A percentile compares a stretch with the other conserved stretches of the same genome.
Conservation (phyloP, 2,797 vertebrate genomes). For the Anomalospiza imberbis region DNA sequence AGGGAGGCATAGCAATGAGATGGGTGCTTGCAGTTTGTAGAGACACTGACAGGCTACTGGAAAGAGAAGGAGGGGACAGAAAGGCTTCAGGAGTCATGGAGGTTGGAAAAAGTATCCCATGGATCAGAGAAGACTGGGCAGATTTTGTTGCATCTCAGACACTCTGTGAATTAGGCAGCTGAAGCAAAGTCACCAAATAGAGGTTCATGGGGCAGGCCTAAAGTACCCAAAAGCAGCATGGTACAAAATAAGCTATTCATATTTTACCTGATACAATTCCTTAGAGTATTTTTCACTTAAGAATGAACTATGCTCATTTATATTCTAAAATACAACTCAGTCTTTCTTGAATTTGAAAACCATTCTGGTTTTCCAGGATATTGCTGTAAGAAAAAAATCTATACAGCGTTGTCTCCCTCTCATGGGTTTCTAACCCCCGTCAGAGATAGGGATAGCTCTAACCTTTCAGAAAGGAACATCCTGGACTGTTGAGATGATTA, state of each 20-base stretch:
- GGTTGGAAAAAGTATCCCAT: neutral
- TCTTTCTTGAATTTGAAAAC: neutral
- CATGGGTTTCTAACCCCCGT: neutral
- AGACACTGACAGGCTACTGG: neutral
- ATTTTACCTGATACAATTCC: neutral
- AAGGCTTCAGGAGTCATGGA: neutral
- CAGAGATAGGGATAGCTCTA: neutral
- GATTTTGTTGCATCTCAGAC: neutral
- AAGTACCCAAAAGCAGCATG: neutral
- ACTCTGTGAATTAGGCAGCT: neutral
- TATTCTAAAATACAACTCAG: neutral
- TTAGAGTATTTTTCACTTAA: neutral
- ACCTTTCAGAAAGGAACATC: neutral
- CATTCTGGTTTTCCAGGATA: neutral
- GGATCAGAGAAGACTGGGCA: neutral
- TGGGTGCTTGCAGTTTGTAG: neutral
- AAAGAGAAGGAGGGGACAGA: neutral
- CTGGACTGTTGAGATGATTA: neutral
- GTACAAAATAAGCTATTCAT: neutral
- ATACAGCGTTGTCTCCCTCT: rapidly evolving
- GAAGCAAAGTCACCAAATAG: neutral
- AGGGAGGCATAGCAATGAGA: neutral
- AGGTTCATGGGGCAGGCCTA: neutral
- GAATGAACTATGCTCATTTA: neutral
- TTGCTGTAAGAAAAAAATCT: neutral